These are phyloP conservation scores for Epiblema foenella DNA, from an alignment of 2,888 invertebrate species.

Conservation along the genomic window DNA sequence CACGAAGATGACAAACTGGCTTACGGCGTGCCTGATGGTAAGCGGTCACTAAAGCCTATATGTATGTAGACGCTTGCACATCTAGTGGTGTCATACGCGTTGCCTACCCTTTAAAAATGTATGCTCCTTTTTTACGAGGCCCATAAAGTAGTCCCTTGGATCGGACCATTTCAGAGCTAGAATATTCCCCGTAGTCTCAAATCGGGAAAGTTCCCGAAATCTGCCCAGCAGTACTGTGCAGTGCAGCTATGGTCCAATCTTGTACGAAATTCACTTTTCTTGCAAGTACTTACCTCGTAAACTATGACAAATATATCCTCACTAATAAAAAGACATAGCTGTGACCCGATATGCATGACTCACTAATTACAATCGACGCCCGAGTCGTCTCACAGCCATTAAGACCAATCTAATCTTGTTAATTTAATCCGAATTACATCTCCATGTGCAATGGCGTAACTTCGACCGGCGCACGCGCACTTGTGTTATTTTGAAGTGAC, in stretches of 20 bases:
- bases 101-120: no score
- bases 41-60: no score
- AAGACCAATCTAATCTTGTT: slow-evolving; percentile 83
- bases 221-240: no score
- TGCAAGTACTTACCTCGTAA: neutral
- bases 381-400: slow-evolving; percentile 79
- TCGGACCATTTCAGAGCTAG: no score
- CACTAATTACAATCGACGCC: slow-evolving; percentile 83
- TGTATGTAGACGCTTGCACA: no score
- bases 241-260: neutral
- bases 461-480: neutral
- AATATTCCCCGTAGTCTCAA: neutral
- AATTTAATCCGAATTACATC: slow-evolving; percentile 60
- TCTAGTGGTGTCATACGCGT: no score
- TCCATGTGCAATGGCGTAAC: slow-evolving; percentile 26
- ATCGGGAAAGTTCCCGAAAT: no score
- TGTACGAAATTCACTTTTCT: neutral
- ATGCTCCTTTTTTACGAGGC: no score
- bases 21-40: no score
- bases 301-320: slow-evolving; percentile 32
- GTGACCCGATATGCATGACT: slow-evolving; percentile 64
- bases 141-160: no score
- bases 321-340: slow-evolving; percentile 36
- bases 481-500: slow-evolving; percentile 34
- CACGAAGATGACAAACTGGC: no score